Evolutionary conservation across 2,888 invertebrate genomes (phyloP).

Genomic region (Myathropa florea): DNA sequence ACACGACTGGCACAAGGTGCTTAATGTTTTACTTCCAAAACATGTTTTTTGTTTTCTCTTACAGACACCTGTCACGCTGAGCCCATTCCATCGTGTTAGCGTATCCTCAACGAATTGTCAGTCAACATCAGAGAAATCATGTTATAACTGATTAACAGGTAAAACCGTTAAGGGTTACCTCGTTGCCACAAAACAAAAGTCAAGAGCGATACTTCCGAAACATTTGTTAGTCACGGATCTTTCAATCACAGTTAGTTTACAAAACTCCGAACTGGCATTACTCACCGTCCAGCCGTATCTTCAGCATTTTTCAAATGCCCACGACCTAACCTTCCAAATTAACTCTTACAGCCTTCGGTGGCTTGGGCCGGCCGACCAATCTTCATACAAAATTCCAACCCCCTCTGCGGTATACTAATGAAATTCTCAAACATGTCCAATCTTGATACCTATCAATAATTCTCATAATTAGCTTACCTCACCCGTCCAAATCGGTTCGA

Average conservation of each 20-base stretch:
- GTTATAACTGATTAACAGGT: neutral
- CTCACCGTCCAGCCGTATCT: neutral
- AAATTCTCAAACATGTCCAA: slow-evolving; percentile 63
- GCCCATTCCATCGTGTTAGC: neutral
- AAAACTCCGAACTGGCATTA: neutral
- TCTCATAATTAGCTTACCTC: slow-evolving; percentile 67
- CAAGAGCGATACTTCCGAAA: neutral
- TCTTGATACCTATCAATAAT: slow-evolving; percentile 67
- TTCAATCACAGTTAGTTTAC: neutral
- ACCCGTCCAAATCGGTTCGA: slow-evolving; percentile 55
- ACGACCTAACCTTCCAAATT: neutral
- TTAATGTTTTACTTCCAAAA: neutral
- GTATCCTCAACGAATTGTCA: neutral
- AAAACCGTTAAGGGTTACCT: neutral
- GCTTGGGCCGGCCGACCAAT: neutral
- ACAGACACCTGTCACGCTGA: neutral
- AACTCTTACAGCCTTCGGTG: neutral
- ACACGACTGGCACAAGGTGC: neutral
- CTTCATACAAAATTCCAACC: neutral
- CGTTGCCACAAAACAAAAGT: neutral
- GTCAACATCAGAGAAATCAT: neutral
- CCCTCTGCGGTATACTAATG: neutral
- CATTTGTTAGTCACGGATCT: neutral
- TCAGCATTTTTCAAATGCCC: neutral
- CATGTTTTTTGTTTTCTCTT: neutral